Evolutionary conservation across 1,140 invertebrate species (phyloP).

Genomic region (Pseudomyrmex cubaensis): DNA sequence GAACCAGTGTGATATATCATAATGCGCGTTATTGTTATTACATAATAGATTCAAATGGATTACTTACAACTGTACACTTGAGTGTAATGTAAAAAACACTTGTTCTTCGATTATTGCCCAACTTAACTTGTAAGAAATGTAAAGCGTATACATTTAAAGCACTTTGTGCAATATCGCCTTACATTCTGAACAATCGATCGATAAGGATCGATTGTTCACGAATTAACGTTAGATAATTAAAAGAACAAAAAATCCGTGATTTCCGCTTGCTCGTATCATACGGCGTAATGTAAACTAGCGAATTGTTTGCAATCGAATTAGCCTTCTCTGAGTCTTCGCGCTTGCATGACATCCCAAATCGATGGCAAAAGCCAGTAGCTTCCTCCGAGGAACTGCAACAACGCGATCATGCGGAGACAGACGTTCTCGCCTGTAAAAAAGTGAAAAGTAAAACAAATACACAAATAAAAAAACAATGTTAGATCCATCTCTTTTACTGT

Average conservation of each 20-base stretch:
- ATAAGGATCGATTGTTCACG: not conserved
- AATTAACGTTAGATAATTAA: not conserved
- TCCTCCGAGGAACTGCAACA: conserved; percentile 67
- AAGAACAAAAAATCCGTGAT: not conserved
- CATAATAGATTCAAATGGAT: too few relatives aligned
- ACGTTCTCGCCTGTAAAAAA: conserved; percentile 48
- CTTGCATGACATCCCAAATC: conserved; percentile 35
- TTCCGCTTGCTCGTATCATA: too few relatives aligned
- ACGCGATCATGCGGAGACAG: conserved; percentile 42
- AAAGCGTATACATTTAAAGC: not conserved
- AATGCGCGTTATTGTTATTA: conserved; percentile 23
- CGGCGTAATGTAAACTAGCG: too few relatives aligned
- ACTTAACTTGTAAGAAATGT: not conserved
- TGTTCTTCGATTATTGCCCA: not conserved
- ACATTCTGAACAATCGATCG: not conserved
- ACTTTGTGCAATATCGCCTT: conserved; percentile 5
- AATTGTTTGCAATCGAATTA: conserved; percentile 4
- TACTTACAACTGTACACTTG: not conserved
- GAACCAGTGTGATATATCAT: conserved; percentile 34
- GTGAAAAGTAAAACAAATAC: not conserved
- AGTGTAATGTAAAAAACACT: conserved; percentile 19
- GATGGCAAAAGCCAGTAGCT: conserved; percentile 57
- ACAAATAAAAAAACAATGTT: not conserved
- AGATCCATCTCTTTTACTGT: not conserved
- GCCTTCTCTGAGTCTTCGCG: not conserved